These are phyloP conservation scores for Artibeus jamaicensis DNA, from an alignment of 2,797 vertebrate genomes.

Conservation along the genomic window DNA sequence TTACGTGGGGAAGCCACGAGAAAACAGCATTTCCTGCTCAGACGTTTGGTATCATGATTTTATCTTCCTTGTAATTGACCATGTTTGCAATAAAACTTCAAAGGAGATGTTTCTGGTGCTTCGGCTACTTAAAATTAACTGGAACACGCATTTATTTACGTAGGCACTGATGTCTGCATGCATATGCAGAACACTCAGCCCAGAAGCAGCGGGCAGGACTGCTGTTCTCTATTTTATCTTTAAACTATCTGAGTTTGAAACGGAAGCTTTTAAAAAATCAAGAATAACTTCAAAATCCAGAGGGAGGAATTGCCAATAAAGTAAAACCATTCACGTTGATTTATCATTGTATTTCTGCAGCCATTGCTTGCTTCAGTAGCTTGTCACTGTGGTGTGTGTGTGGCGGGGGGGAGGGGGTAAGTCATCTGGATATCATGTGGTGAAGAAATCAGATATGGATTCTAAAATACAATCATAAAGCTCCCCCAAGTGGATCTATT, in stretches of 20 bases:
- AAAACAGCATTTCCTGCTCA: not conserved
- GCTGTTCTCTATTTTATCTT: constrained; percentile 25
- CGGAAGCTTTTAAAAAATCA: constrained; percentile 51
- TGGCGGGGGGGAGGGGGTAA: too few species aligned
- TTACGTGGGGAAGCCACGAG: not conserved
- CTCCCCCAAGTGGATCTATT: constrained; percentile 85
- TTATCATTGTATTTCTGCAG: constrained; percentile 65
- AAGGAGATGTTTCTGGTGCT: not conserved
- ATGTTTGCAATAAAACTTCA: constrained; percentile 27
- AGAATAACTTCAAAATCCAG: constrained; percentile 58
- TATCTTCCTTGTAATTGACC: not conserved
- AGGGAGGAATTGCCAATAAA: constrained; percentile 61
- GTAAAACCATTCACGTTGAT: constrained; percentile 39
- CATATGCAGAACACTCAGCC: not conserved
- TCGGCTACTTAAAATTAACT: constrained; percentile 5
- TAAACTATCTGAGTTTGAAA: constrained; percentile 36
- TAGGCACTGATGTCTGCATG: not conserved
- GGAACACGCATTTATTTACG: not conserved
- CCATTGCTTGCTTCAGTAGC: constrained; percentile 45
- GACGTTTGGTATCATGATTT: not conserved
- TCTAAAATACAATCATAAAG: constrained; percentile 86
- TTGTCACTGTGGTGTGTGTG: not conserved
- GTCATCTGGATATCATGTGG: constrained; percentile 39
- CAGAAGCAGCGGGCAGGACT: not conserved
- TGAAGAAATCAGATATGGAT: constrained; percentile 44